phyloP scores from a whole-genome alignment of 1,140 invertebrate species.

The Drosophila pandora region DNA sequence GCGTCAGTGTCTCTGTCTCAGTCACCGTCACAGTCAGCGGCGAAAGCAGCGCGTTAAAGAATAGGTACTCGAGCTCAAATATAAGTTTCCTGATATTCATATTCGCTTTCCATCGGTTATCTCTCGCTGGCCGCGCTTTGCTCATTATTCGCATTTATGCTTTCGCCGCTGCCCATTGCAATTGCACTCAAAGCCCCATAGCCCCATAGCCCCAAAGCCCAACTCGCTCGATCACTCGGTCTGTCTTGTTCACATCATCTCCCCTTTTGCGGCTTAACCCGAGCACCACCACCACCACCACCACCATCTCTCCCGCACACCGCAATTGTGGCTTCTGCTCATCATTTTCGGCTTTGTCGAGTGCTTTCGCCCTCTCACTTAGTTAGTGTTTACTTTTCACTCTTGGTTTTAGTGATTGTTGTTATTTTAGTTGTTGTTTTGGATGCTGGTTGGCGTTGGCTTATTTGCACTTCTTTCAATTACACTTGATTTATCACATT shows the following conservation, averaged over 20 bases:
- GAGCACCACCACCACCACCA: neutral
- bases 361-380: conserved; percentile 1
- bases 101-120: conserved; percentile 55
- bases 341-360: conserved; percentile 24
- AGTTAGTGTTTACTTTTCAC: conserved; percentile 36
- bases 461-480: conserved; percentile 82
- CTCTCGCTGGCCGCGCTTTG: conserved; percentile 59
- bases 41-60: conserved; percentile 36
- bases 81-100: conserved; percentile 65
- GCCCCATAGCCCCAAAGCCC: neutral
- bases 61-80: conserved; percentile 38
- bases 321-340: conserved; percentile 2
- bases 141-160: conserved; percentile 82
- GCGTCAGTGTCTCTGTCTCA: conserved; percentile 35
- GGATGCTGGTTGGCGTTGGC: conserved; percentile 58
- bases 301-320: neutral
- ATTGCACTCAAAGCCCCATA: conserved; percentile 27
- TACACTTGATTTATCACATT: conserved; percentile 81
- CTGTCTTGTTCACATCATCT: neutral
- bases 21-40: conserved; percentile 39
- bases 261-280: conserved; percentile 21
- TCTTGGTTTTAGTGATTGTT: conserved; percentile 14
- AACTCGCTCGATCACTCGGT: conserved; percentile 21
- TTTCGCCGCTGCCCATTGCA: conserved; percentile 48
- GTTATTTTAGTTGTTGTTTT: conserved; percentile 37